Percentiles rank a stretch among this genome's conserved stretches.
Evolutionary conservation across 2,797 vertebrate genomes (phyloP).

Genomic region (Eremophila alpestris): DNA sequence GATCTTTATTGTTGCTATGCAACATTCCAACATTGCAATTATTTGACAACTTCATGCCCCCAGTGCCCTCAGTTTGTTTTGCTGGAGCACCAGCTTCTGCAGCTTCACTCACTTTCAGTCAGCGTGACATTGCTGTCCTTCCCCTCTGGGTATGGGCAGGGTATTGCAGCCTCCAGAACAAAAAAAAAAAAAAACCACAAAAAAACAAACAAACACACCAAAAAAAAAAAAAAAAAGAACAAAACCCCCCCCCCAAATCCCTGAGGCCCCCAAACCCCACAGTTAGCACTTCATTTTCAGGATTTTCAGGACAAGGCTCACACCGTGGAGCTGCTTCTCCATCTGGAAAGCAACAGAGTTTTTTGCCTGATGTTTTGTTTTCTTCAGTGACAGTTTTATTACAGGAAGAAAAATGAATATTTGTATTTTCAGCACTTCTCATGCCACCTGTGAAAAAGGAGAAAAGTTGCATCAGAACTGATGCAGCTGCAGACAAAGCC

Average conservation of each 20-base stretch:
- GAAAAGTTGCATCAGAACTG: background rate
- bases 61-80: background rate
- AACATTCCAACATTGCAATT: background rate
- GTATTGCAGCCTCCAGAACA: background rate
- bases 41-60: background rate
- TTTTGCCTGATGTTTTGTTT: background rate
- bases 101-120: background rate
- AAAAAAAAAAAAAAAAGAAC: background rate
- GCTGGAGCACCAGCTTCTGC: background rate
- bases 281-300: background rate
- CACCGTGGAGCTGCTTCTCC: background rate
- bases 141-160: background rate
- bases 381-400: constrained; percentile 6
- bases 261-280: too few species aligned
- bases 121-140: background rate
- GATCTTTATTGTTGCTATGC: background rate
- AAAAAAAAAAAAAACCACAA: background rate
- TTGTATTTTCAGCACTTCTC: constrained; percentile 2
- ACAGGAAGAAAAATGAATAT: constrained; percentile 28
- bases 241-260: background rate
- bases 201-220: background rate
- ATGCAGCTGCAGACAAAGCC: background rate
- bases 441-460: background rate
- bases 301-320: background rate
- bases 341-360: background rate